phyloP scores from a whole-genome alignment of 2,797 vertebrate species.

The Moxostoma hubbsi region DNA sequence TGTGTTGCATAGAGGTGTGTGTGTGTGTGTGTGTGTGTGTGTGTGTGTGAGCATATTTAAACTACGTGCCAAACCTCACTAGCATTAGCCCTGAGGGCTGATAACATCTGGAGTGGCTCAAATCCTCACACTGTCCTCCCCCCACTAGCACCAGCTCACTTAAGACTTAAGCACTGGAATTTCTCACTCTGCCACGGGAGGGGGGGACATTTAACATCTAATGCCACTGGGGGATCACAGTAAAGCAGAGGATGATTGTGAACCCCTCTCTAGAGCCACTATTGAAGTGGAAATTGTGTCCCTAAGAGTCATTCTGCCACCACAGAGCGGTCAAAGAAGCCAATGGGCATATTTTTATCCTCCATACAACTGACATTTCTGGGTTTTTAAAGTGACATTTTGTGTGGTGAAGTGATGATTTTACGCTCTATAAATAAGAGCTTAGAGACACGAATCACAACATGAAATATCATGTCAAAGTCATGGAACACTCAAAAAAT shows the following conservation, averaged over 20 bases:
- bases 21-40: slow-evolving; percentile 32
- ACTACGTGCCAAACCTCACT: slow-evolving; percentile 49
- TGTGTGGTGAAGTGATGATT: neutral
- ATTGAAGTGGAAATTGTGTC: slow-evolving; percentile 44
- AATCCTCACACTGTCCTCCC: slow-evolving; percentile 23
- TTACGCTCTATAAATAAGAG: slow-evolving; percentile 11
- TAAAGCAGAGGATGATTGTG: slow-evolving; percentile 12
- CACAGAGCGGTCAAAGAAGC: slow-evolving; percentile 4
- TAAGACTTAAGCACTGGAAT: slow-evolving; percentile 14
- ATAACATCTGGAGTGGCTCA: slow-evolving; percentile 60
- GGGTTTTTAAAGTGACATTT: neutral
- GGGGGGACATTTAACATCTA: slow-evolving; percentile 40
- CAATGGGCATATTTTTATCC: slow-evolving; percentile 21
- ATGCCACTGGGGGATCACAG: slow-evolving; percentile 22
- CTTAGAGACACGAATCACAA: too few species aligned
- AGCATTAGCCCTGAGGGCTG: slow-evolving; percentile 48
- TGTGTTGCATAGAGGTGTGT: slow-evolving; percentile 27
- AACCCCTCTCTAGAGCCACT: slow-evolving; percentile 16
- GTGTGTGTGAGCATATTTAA: slow-evolving; percentile 34
- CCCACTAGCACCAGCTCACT: slow-evolving; percentile 6
- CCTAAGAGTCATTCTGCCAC: slow-evolving; percentile 22
- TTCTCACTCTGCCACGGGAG: slow-evolving; percentile 29
- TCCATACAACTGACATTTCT: slow-evolving; percentile 23
- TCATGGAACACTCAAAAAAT: too few species aligned
- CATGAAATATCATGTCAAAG: neutral